Conservation (phyloP, 2,797 vertebrate species). For the Chiroxiphia lanceolata region DNA sequence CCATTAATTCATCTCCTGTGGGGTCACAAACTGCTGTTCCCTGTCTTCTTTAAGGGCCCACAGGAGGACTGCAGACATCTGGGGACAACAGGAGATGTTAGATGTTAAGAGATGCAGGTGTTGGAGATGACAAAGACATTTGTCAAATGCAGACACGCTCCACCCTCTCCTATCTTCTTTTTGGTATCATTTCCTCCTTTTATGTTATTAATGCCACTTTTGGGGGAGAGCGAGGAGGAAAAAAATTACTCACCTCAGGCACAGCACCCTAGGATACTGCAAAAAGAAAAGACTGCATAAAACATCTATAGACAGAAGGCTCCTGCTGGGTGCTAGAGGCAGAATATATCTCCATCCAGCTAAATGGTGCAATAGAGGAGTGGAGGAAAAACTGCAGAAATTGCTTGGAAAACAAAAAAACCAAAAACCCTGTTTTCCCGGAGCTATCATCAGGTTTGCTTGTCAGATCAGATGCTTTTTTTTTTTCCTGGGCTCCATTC, state of each 20-base stretch:
- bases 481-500: neutral
- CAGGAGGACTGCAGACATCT: neutral
- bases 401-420: slow-evolving; percentile 26
- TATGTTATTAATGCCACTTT: neutral
- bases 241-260: neutral
- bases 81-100: neutral
- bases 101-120: neutral
- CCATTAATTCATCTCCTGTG: neutral
- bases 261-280: neutral
- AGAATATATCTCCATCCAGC: slow-evolving; percentile 2
- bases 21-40: neutral
- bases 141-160: neutral
- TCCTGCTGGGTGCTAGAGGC: slow-evolving; percentile 35
- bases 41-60: neutral
- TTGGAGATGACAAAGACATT: neutral
- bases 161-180: neutral
- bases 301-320: neutral
- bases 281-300: neutral
- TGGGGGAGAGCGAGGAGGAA: neutral
- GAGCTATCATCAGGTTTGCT: slow-evolving; percentile 43
- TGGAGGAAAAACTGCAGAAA: slow-evolving; percentile 34
- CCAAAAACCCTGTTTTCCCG: neutral
- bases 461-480: slow-evolving; percentile 17
- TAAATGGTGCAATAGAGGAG: neutral
- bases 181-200: neutral